A percentile compares a stretch with the other conserved stretches of the same genome.
phyloP scores from a whole-genome alignment of 2,888 invertebrate species.

The Pocota personata region DNA sequence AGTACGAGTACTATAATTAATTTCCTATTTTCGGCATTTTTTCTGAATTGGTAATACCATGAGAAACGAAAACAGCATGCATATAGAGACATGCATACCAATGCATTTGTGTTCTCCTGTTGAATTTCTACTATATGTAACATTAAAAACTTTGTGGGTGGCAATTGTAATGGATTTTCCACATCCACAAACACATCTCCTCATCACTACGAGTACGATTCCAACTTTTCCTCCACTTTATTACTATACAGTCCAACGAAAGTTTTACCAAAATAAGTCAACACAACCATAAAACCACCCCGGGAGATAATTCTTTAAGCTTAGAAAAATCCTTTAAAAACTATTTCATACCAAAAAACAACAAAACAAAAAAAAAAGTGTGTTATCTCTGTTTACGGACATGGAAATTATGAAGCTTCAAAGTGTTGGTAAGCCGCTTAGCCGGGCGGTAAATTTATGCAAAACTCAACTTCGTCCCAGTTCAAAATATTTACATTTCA shows the following conservation, averaged over 20 bases:
- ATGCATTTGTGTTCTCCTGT: not conserved
- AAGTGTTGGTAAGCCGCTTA: conserved; percentile 41
- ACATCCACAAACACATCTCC: not conserved
- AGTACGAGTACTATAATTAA: too few relatives aligned
- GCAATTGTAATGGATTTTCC: not conserved
- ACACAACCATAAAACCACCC: conserved; percentile 15
- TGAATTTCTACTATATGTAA: not conserved
- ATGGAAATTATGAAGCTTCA: conserved; percentile 38
- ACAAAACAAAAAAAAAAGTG: not conserved
- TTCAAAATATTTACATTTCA: conserved; percentile 56
- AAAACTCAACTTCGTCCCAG: conserved; percentile 10
- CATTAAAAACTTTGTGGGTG: not conserved
- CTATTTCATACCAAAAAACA: conserved; percentile 10
- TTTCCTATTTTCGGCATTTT: too few relatives aligned
- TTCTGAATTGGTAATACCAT: too few relatives aligned
- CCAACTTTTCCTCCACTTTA: not conserved
- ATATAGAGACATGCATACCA: not conserved
- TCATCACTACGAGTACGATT: not conserved
- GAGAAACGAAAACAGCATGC: too few relatives aligned
- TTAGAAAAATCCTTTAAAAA: conserved; percentile 17
- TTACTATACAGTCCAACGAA: not conserved
- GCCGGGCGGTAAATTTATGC: conserved; percentile 38
- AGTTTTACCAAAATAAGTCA: conserved; percentile 4
- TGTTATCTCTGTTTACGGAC: conserved; percentile 29
- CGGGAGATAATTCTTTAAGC: not conserved